Conservation (phyloP, 2,113 vertebrate genomes). For the Cairina moschata region DNA sequence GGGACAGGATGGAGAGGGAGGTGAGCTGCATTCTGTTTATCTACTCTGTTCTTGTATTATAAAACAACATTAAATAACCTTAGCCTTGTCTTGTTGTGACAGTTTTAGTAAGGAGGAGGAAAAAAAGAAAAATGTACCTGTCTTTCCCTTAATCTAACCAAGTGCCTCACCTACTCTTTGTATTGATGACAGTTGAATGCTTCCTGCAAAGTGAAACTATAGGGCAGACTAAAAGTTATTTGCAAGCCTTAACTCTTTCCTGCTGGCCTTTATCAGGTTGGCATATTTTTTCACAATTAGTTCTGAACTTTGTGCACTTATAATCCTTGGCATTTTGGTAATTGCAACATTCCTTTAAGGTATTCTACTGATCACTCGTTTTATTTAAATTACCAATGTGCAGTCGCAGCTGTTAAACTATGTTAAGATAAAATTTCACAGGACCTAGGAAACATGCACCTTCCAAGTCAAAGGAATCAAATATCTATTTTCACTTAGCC, state of each 20-base stretch:
- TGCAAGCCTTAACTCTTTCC: neutral
- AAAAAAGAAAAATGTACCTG: neutral
- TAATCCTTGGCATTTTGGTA: neutral
- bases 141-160: neutral
- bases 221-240: conserved; percentile 15
- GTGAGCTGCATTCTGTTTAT: neutral
- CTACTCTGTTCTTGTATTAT: neutral
- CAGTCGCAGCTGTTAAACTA: neutral
- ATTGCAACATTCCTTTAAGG: neutral
- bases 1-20: neutral
- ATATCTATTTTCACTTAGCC: neutral
- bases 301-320: neutral
- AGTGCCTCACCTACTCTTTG: neutral
- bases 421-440: neutral
- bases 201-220: conserved; percentile 11
- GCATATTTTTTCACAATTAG: neutral
- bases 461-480: neutral
- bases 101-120: neutral
- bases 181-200: conserved; percentile 6
- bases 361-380: neutral
- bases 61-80: neutral
- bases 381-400: neutral
- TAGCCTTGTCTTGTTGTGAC: neutral
- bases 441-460: neutral
- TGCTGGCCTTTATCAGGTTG: conserved; percentile 15